phyloP scores from a whole-genome alignment of 37 sponge, comb jelly and placozoan species.

The Cliona cf. orientalis region DNA sequence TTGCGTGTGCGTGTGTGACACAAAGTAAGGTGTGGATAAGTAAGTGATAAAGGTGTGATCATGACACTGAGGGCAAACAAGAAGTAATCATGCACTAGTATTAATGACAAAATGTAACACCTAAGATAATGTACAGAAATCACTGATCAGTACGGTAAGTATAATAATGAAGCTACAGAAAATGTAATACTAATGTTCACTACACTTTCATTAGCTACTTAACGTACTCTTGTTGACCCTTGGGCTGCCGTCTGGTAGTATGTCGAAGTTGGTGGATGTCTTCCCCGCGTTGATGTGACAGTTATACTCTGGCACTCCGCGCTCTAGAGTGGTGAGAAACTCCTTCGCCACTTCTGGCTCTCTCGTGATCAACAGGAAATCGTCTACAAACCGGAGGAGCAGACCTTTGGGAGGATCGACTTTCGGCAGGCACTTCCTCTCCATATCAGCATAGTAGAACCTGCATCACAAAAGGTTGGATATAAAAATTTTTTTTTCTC shows the following conservation, averaged over 20 bases:
- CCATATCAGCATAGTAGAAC: slow-evolving; percentile 72
- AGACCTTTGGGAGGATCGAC: slow-evolving; percentile 34
- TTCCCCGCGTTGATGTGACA: slow-evolving; percentile 55
- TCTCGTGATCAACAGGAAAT: slow-evolving; percentile 59
- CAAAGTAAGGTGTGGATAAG: too few species aligned
- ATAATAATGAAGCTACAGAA: too few species aligned
- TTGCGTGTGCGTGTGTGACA: too few species aligned
- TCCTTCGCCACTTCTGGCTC: slow-evolving; percentile 26
- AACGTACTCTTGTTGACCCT: slow-evolving; percentile 17
- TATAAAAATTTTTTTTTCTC: too few species aligned
- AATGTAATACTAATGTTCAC: background rate
- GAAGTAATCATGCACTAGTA: too few species aligned
- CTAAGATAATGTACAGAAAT: too few species aligned
- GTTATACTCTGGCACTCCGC: slow-evolving; percentile 68
- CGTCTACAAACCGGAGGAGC: slow-evolving; percentile 66
- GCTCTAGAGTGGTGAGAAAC: slow-evolving; percentile 28
- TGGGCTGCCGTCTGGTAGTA: slow-evolving; percentile 19
- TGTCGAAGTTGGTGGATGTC: slow-evolving; percentile 58
- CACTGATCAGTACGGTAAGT: too few species aligned
- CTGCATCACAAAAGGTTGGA: slow-evolving; percentile 13
- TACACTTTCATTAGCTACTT: background rate
- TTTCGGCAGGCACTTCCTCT: slow-evolving; percentile 47
- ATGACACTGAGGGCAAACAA: too few species aligned
- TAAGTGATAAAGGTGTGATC: too few species aligned
- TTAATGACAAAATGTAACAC: too few species aligned